A percentile compares a stretch with the other conserved stretches of the same genome.
Conservation (phyloP, 2,113 vertebrate genomes). For the Passer domesticus region DNA sequence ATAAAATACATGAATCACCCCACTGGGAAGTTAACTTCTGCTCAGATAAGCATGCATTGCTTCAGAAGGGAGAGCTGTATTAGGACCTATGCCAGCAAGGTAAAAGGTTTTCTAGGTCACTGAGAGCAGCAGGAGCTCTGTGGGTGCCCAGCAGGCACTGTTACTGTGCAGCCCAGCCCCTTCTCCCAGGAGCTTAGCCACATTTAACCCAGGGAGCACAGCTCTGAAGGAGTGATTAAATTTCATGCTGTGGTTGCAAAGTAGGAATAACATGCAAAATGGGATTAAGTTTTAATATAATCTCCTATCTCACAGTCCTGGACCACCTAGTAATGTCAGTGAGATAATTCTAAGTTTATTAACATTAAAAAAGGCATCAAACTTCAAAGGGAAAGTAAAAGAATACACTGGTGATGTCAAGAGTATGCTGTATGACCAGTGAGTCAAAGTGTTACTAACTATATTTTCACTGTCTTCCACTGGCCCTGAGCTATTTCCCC, state of each 20-base stretch:
- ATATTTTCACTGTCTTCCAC: not conserved
- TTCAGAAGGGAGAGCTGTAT: not conserved
- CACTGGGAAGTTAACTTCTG: not conserved
- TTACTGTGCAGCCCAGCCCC: not conserved
- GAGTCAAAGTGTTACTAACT: not conserved
- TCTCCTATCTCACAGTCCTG: not conserved
- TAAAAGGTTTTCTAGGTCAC: not conserved
- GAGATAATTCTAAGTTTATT: constrained; percentile 2
- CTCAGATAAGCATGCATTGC: not conserved
- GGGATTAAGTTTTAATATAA: constrained; percentile 21
- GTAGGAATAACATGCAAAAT: constrained; percentile 20
- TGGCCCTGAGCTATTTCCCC: not conserved
- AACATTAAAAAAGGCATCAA: not conserved
- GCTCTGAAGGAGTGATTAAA: not conserved
- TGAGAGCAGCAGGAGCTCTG: not conserved
- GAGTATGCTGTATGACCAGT: not conserved
- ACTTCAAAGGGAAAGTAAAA: constrained; percentile 38
- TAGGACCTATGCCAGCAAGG: not conserved
- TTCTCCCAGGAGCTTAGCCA: not conserved
- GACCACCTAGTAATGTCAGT: constrained; percentile 27
- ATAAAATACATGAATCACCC: not conserved
- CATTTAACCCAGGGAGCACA: not conserved
- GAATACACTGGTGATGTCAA: not conserved
- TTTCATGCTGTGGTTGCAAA: constrained; percentile 40
- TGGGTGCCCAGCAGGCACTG: not conserved